Base-by-base conservation (phyloP, 2,113 vertebrate genomes). In the Coregonus clupeaformis region DNA sequence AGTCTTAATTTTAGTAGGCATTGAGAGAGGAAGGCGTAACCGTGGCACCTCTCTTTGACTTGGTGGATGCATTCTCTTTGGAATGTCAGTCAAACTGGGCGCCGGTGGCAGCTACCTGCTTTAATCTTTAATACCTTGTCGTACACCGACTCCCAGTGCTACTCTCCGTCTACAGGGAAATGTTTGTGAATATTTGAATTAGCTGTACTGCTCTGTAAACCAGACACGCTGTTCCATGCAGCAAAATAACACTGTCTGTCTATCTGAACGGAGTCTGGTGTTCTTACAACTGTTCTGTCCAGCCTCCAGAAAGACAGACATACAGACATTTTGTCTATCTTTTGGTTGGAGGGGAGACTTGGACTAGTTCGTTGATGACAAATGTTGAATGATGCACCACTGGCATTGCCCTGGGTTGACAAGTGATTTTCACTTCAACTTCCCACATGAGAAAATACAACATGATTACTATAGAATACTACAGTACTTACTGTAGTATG, bases 11-110 rank as follows among this genome's bases (percentile, higher is more conserved):
- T 55, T 70, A 55, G 68, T 47, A 55, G 47, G 49, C 47, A 18
- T 18, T 52, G 49, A 18, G 16, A 60, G 57, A 7, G n/a, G 57
- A 60, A 9, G 20, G 5, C 14, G 22, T 52, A 70, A 57, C 68
- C 24, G 1, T 24, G 45, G 24, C 47, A 55, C 68, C 47, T 29
- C 6, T 22, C 25, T 6, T 3, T 60, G 20, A 9, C 57, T n/a
- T 1, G 3, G 4, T 27, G 25, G 9, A 24, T 52, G n/a, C 14
- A 29, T 70, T n/a, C 24, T 70, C 68, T 70, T 55, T 70, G 47
- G 68, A 55, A 27, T 27, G 68, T 29, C 68, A 70, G 22, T 70
- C 68, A 70, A 70, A 57, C 24, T 55, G 47, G 52, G 24, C 6
- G 5, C 14, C 22, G 42, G 6, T 52, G 42, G 30, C 45, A 52